Conservation (phyloP, 2,113 vertebrate species). For the Limanda limanda region DNA sequence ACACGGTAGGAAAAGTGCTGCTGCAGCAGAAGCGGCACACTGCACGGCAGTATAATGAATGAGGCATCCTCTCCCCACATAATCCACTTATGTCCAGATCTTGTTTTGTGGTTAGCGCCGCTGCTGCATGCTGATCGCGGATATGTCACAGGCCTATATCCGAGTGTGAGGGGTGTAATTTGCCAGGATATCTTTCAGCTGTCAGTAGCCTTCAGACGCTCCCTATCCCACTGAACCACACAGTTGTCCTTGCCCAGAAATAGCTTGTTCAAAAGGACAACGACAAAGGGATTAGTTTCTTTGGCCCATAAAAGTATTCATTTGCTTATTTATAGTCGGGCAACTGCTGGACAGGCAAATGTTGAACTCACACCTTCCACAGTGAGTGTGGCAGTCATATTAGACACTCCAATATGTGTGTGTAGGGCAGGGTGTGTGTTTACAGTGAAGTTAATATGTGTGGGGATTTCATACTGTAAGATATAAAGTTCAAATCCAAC, state of each 20-base stretch:
- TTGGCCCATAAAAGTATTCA: constrained; percentile 82
- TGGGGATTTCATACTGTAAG: not conserved
- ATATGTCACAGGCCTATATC: constrained; percentile 79
- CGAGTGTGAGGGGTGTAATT: constrained; percentile 81
- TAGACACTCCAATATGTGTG: not conserved
- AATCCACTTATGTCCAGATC: constrained; percentile 51
- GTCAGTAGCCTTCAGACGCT: constrained; percentile 86
- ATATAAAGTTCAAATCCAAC: not conserved
- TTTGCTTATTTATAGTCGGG: constrained; percentile 84
- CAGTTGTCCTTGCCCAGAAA: constrained; percentile 91
- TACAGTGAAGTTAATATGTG: constrained; percentile 9
- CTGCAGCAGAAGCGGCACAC: constrained; percentile 11
- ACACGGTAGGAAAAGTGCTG: not conserved
- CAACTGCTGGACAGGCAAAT: constrained; percentile 58
- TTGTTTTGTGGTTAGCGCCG: constrained; percentile 63
- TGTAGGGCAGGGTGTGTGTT: not conserved
- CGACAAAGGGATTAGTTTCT: constrained; percentile 91
- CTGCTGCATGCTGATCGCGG: constrained; percentile 63
- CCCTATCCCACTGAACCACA: constrained; percentile 62
- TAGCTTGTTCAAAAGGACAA: constrained; percentile 87
- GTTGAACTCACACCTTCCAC: constrained; percentile 26
- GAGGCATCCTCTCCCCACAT: constrained; percentile 52
- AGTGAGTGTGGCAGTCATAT: constrained; percentile 4
- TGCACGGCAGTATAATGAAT: constrained; percentile 62
- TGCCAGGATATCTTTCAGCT: constrained; percentile 91